Evolutionary conservation across 2,797 vertebrate genomes (phyloP).

Genomic region (Atherinosoma microstoma): DNA sequence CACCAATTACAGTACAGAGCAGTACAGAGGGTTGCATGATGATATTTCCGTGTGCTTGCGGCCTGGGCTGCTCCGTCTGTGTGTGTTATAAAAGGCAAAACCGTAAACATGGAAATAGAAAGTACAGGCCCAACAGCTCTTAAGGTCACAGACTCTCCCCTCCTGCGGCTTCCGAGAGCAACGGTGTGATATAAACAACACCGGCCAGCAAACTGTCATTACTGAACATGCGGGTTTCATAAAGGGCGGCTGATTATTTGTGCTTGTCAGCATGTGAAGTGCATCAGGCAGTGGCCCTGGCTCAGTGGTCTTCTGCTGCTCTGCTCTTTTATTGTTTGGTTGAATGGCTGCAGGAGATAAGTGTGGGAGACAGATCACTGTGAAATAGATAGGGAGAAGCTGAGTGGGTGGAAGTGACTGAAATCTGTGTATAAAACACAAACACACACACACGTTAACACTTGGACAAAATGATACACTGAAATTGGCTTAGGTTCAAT

Average conservation of each 20-base stretch:
- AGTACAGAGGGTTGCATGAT: constrained; percentile 78
- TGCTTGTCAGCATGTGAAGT: constrained; percentile 57
- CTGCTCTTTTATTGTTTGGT: constrained; percentile 51
- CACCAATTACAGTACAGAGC: constrained; percentile 86
- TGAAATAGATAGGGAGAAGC: constrained; percentile 58
- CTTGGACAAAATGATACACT: constrained; percentile 47
- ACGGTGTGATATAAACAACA: constrained; percentile 75
- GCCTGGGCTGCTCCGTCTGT: constrained; percentile 72
- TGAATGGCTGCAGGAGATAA: constrained; percentile 53
- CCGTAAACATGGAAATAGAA: constrained; percentile 85
- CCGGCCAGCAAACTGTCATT: constrained; percentile 52
- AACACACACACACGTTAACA: constrained; percentile 41
- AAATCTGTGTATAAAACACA: constrained; percentile 47
- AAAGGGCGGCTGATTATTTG: constrained; percentile 58
- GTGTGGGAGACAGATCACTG: constrained; percentile 70
- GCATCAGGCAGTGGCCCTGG: constrained; percentile 44
- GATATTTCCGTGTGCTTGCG: constrained; percentile 85
- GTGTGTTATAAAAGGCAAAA: constrained; percentile 84
- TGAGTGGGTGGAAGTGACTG: constrained; percentile 72
- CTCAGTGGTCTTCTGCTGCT: constrained; percentile 31
- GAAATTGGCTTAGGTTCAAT: constrained; percentile 61
- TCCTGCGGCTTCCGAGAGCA: constrained; percentile 65
- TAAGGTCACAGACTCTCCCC: constrained; percentile 75
- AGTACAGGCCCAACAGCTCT: constrained; percentile 75
- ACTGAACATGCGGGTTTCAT: constrained; percentile 28